Evolutionary conservation across 37 sponge, comb jelly and placozoan genomes (phyloP).

Genomic region (Eunapius fragilis): DNA sequence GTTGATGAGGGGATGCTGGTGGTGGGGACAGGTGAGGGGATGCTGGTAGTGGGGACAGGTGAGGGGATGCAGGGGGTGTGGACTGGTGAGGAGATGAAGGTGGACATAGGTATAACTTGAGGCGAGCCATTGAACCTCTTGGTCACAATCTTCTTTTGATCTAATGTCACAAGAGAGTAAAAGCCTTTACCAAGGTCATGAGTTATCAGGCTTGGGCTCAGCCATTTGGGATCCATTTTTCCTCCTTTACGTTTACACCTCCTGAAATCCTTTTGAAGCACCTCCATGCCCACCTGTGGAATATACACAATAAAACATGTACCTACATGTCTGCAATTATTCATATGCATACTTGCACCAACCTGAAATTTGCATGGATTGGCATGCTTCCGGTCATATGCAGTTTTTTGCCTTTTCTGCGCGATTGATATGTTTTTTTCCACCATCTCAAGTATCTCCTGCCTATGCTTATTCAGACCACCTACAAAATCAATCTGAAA

Average conservation of each 20-base stretch:
- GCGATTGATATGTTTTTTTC: slow-evolving; percentile 26
- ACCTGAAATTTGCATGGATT: slow-evolving; percentile 12
- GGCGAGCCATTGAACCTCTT: slow-evolving; percentile 19
- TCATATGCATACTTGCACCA: not conserved
- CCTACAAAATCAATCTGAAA: too few species aligned
- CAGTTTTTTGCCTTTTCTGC: slow-evolving; percentile 27
- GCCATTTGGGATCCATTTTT: slow-evolving; percentile 21
- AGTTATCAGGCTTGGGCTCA: not conserved
- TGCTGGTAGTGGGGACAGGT: too few species aligned
- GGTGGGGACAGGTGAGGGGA: too few species aligned
- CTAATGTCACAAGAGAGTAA: slow-evolving; percentile 8
- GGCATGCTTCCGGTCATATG: slow-evolving; percentile 28
- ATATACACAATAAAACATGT: not conserved
- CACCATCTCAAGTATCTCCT: slow-evolving; percentile 7
- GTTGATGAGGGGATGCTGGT: too few species aligned
- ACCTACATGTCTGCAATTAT: not conserved
- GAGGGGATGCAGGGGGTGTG: too few species aligned
- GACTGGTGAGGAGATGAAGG: too few species aligned
- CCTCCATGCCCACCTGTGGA: slow-evolving; percentile 3
- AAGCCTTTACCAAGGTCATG: slow-evolving; percentile 24
- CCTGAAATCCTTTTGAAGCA: slow-evolving; percentile 11
- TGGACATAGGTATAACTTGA: slow-evolving; percentile 1
- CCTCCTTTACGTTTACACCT: slow-evolving; percentile 15
- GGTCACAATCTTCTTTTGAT: not conserved
- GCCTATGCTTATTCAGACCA: not conserved